Percentiles rank a stretch among this genome's conserved stretches.
These are phyloP conservation scores for Chorisops tibialis DNA, from an alignment of 2,888 invertebrate species.

Conservation along the genomic window DNA sequence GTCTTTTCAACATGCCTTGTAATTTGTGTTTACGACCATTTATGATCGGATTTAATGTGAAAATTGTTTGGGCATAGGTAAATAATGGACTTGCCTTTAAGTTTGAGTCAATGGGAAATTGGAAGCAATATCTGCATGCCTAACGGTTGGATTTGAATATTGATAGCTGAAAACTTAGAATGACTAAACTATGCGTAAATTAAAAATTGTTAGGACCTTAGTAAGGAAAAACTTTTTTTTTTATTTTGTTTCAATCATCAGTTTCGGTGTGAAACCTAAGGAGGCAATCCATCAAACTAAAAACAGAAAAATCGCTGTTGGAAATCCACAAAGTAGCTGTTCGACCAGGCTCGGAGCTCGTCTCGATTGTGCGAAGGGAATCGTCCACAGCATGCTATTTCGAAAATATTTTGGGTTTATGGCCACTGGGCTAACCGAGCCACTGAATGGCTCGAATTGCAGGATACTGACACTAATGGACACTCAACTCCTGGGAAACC, in stretches of 20 bases:
- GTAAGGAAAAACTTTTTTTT: too few relatives aligned
- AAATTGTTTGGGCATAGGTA: too few relatives aligned
- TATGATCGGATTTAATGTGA: slow-evolving; percentile 3
- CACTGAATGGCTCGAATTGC: not conserved
- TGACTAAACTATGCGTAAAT: too few relatives aligned
- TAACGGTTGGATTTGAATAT: too few relatives aligned
- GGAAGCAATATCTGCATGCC: too few relatives aligned
- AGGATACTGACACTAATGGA: slow-evolving; percentile 9
- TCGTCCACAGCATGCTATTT: slow-evolving; percentile 5
- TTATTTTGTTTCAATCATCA: too few relatives aligned
- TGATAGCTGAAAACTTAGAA: too few relatives aligned
- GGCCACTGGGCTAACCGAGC: slow-evolving; percentile 13
- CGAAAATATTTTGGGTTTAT: slow-evolving; percentile 22
- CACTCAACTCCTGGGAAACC: slow-evolving; percentile 13
- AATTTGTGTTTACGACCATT: not conserved
- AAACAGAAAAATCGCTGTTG: not conserved
- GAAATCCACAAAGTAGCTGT: slow-evolving; percentile 22
- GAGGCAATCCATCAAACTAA: too few relatives aligned
- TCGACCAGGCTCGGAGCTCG: not conserved
- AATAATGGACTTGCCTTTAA: too few relatives aligned
- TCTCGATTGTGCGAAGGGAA: not conserved
- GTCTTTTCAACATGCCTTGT: not conserved
- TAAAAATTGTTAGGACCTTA: too few relatives aligned
- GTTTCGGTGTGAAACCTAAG: too few relatives aligned
- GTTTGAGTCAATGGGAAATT: too few relatives aligned